Evolutionary conservation across 2,797 vertebrate genomes (phyloP).

Genomic region (Naso thynnoides): DNA sequence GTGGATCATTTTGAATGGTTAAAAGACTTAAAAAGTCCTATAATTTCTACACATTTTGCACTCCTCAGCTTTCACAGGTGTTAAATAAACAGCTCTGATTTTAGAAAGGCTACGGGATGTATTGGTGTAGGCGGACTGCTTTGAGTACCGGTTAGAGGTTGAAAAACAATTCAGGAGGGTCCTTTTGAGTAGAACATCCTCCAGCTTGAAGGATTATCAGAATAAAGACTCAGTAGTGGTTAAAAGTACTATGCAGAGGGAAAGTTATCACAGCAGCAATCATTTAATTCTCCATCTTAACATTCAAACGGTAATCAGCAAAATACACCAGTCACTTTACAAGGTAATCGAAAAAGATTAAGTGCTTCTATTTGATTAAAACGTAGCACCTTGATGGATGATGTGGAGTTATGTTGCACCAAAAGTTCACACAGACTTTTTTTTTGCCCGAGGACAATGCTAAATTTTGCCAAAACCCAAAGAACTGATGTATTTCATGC

Average conservation of each 20-base stretch:
- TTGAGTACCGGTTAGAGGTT: not conserved
- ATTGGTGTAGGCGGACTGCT: not conserved
- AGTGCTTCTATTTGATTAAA: not conserved
- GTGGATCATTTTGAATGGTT: no score
- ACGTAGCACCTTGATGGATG: not conserved
- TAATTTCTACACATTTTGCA: no score
- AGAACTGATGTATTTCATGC: not conserved
- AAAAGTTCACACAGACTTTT: not conserved
- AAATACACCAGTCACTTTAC: not conserved
- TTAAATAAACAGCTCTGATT: not conserved
- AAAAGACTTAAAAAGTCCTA: no score
- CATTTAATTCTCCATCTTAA: not conserved
- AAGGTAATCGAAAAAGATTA: not conserved
- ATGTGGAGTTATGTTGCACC: not conserved
- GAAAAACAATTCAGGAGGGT: not conserved
- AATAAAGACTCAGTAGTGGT: not conserved
- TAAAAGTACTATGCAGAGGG: not conserved
- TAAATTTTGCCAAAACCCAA: not conserved
- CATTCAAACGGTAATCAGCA: not conserved
- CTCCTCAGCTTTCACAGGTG: not conserved
- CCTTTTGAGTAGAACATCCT: not conserved
- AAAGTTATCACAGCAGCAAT: not conserved
- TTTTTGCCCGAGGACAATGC: not conserved
- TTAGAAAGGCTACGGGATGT: not conserved
- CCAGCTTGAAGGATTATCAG: slow-evolving; percentile 5